A percentile compares a stretch with the other conserved stretches of the same genome.
Evolutionary conservation across 1,140 invertebrate species (phyloP).

Genomic region (Tetragnatha versicolor): DNA sequence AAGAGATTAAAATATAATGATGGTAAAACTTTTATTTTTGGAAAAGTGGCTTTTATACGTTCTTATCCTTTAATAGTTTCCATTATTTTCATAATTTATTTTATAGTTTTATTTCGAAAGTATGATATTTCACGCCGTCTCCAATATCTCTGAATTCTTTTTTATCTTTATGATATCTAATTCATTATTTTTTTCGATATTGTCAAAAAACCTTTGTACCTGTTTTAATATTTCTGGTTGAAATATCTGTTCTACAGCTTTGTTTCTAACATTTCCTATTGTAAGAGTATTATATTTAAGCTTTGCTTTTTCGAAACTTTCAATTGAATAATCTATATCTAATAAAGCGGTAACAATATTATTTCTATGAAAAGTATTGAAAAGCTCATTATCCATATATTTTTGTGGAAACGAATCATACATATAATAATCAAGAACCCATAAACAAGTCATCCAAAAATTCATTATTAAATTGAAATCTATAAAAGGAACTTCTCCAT

Average conservation of each 20-base stretch:
- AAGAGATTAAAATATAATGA: constrained; percentile 7
- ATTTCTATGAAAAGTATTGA: constrained; percentile 11
- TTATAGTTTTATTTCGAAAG: background rate
- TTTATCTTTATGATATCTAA: too few relatives aligned
- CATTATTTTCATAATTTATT: background rate
- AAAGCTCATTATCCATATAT: constrained; percentile 9
- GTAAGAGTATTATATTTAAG: background rate
- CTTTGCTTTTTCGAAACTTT: background rate
- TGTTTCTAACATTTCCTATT: too few relatives aligned
- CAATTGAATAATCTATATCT: background rate
- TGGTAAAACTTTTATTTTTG: background rate
- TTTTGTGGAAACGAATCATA: background rate
- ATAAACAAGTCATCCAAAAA: background rate
- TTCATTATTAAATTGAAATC: background rate
- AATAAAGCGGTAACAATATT: constrained; percentile 13
- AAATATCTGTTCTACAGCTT: background rate
- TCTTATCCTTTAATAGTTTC: background rate
- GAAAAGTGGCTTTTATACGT: background rate
- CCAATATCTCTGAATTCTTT: background rate
- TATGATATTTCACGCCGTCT: background rate
- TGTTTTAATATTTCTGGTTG: background rate
- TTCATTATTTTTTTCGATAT: background rate
- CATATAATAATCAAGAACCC: constrained; percentile 20
- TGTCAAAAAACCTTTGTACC: background rate
- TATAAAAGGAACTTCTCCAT: background rate